These are phyloP conservation scores for Platysternon megacephalum DNA, from an alignment of 2,113 vertebrate species.

Conservation along the genomic window DNA sequence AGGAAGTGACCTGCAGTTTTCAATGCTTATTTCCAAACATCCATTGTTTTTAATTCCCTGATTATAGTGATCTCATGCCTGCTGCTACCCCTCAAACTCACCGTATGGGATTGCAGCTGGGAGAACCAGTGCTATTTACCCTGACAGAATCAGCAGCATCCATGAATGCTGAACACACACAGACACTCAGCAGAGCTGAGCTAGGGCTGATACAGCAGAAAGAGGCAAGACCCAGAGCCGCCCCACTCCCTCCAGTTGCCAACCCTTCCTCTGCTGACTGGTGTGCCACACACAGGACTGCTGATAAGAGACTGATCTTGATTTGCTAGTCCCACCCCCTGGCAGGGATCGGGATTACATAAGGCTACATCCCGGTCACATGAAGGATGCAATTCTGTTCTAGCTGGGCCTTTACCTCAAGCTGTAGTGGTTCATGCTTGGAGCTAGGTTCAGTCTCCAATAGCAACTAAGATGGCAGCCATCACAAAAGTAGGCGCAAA, in stretches of 20 bases:
- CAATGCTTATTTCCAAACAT: neutral
- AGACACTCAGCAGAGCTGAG: neutral
- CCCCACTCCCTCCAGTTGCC: fast-evolving
- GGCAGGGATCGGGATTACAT: neutral
- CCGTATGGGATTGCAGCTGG: neutral
- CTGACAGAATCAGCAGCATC: neutral
- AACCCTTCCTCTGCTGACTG: neutral
- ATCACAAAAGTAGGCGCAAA: neutral
- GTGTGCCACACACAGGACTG: fast-evolving
- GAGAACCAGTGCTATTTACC: neutral
- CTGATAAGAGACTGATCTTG: neutral
- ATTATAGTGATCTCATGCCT: neutral
- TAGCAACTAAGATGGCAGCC: neutral
- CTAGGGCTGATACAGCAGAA: neutral
- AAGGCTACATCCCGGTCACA: neutral
- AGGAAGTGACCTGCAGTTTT: neutral
- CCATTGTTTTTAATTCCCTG: neutral
- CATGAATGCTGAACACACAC: neutral
- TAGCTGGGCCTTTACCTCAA: neutral
- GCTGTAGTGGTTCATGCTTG: neutral
- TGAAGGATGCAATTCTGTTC: neutral
- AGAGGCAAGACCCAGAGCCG: neutral
- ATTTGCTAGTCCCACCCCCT: neutral
- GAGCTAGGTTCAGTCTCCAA: neutral
- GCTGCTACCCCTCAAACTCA: fast-evolving